phyloP scores from a whole-genome alignment of 92 coral and sea anemone species.

The Heliopora coerulea region DNA sequence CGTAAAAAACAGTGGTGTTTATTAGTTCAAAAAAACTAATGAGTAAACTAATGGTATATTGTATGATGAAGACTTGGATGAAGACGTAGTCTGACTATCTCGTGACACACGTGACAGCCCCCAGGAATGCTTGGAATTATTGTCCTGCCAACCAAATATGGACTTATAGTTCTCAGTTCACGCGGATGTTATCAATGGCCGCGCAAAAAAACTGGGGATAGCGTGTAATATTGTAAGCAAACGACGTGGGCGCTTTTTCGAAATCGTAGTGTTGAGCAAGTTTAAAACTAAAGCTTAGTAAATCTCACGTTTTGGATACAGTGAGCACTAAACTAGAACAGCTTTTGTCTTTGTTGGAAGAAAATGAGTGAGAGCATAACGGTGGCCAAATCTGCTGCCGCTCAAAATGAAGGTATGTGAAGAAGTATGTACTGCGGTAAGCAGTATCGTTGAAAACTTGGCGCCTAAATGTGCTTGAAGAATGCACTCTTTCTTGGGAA shows the following conservation, averaged over 20 bases:
- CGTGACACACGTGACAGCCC: too few relatives aligned
- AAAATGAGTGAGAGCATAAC: conserved; percentile 15
- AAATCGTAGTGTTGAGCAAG: background rate
- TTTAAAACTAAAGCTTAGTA: background rate
- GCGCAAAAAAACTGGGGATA: conserved; percentile 42
- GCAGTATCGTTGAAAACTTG: background rate
- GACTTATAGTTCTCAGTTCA: conserved; percentile 16
- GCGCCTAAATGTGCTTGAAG: background rate
- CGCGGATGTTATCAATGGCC: conserved; percentile 17
- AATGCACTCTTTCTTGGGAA: background rate
- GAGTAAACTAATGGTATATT: too few relatives aligned
- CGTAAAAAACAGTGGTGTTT: too few relatives aligned
- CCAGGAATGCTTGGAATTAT: background rate
- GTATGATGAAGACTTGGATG: too few relatives aligned
- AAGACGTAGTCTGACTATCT: too few relatives aligned
- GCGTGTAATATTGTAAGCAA: conserved; percentile 8
- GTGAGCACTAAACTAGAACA: background rate
- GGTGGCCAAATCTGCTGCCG: background rate
- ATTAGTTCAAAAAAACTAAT: too few relatives aligned
- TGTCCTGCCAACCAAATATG: conserved; percentile 3
- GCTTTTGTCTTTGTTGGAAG: background rate
- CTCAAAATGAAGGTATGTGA: conserved; percentile 28
- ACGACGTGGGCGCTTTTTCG: background rate
- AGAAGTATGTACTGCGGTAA: background rate
- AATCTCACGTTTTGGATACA: background rate